phyloP scores from a whole-genome alignment of 2,113 vertebrate genomes.

The Dissostichus mawsoni region DNA sequence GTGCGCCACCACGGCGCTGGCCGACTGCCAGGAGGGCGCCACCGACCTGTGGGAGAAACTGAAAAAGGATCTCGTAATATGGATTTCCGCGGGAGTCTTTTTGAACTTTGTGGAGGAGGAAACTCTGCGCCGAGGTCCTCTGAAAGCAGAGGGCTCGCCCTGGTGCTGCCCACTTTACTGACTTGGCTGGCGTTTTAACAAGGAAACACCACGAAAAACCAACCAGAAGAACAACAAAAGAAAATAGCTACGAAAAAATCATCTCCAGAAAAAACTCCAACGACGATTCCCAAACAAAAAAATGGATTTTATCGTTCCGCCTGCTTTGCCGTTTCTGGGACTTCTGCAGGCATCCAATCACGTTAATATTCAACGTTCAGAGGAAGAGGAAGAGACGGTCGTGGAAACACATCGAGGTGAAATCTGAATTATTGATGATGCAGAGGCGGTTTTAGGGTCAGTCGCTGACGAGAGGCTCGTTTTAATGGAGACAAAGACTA shows the following conservation, averaged over 20 bases:
- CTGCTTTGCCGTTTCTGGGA: slow-evolving; percentile 49
- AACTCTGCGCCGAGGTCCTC: slow-evolving; percentile 84
- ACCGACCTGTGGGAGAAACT: slow-evolving; percentile 98
- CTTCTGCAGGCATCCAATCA: slow-evolving; percentile 73
- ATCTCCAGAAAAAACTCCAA: slow-evolving; percentile 65
- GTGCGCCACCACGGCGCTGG: slow-evolving; percentile 94
- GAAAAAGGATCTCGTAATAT: slow-evolving; percentile 95
- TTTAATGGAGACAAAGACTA: too few species aligned
- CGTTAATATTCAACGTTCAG: slow-evolving; percentile 74
- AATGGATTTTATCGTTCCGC: slow-evolving; percentile 73
- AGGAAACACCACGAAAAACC: slow-evolving; percentile 4
- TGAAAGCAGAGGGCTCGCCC: slow-evolving; percentile 75
- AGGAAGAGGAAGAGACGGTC: slow-evolving; percentile 1
- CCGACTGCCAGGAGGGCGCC: slow-evolving; percentile 98
- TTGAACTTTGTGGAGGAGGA: slow-evolving; percentile 94
- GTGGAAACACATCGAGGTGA: slow-evolving; percentile 76
- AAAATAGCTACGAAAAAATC: slow-evolving; percentile 40
- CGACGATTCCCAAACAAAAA: not conserved
- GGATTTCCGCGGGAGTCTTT: slow-evolving; percentile 97
- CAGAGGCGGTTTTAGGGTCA: too few species aligned
- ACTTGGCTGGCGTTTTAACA: slow-evolving; percentile 92
- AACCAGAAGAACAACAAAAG: slow-evolving; percentile 17
- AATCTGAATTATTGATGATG: slow-evolving; percentile 74
- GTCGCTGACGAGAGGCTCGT: too few species aligned
- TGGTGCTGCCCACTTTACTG: slow-evolving; percentile 89